Evolutionary conservation across 1,140 invertebrate species (phyloP).

Genomic region (Drosophila tani): DNA sequence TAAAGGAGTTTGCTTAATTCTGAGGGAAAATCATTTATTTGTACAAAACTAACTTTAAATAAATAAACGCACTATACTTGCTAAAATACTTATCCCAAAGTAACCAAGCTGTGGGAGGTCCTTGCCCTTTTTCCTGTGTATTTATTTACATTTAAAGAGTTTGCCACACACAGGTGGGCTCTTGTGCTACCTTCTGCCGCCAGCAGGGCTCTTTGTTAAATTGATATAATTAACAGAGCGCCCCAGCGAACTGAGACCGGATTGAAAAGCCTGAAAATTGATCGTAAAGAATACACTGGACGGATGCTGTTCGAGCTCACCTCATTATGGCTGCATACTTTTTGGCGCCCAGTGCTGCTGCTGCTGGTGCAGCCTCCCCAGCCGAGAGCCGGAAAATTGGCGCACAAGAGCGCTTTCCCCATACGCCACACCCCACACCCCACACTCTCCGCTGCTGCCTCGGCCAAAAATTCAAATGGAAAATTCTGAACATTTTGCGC

Average conservation of each 20-base stretch:
- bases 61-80: neutral
- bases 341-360: slow-evolving; percentile 30
- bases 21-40: no score
- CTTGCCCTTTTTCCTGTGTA: slow-evolving; percentile 7
- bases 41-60: no score
- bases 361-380: slow-evolving; percentile 3
- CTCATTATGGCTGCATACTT: slow-evolving; percentile 50
- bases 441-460: neutral
- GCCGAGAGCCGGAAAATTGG: slow-evolving; percentile 54
- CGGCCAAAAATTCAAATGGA: slow-evolving; percentile 61
- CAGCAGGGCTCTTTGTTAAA: slow-evolving; percentile 40
- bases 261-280: slow-evolving; percentile 42
- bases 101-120: no score
- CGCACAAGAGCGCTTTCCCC: slow-evolving; percentile 29
- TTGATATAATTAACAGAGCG: slow-evolving; percentile 48
- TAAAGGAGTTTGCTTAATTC: no score
- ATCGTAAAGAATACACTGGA: slow-evolving; percentile 35
- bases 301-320: slow-evolving; percentile 13
- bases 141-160: slow-evolving; percentile 13
- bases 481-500: slow-evolving; percentile 70
- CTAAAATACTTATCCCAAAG: neutral
- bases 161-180: slow-evolving; percentile 16
- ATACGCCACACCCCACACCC: neutral
- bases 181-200: neutral
- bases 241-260: slow-evolving; percentile 18